phyloP scores from a whole-genome alignment of 1,140 invertebrate species.

The Aleiodes sp. region DNA sequence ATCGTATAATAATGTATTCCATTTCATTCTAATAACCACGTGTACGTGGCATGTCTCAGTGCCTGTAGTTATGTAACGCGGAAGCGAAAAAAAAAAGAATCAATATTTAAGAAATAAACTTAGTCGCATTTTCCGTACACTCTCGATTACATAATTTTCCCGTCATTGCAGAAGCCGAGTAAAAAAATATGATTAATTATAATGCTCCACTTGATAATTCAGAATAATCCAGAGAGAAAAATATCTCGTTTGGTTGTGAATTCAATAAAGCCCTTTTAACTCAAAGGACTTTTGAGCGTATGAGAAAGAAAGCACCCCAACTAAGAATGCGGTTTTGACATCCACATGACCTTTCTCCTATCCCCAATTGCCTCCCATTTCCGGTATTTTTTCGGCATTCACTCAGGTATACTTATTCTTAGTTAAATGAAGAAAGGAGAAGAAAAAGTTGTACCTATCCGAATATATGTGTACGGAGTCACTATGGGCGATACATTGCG shows the following conservation, averaged over 20 bases:
- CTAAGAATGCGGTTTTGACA: neutral
- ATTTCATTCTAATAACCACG: conserved; percentile 35
- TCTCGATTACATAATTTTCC: too few species aligned
- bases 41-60: conserved; percentile 14
- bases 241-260: too few species aligned
- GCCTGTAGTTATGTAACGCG: conserved; percentile 8
- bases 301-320: neutral
- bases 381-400: neutral
- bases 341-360: neutral
- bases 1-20: conserved; percentile 35
- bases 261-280: too few species aligned
- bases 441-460: neutral
- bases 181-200: too few species aligned
- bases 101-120: conserved; percentile 14
- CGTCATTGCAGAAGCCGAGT: too few species aligned
- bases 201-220: too few species aligned
- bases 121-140: neutral
- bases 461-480: neutral
- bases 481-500: neutral
- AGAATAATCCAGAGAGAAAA: too few species aligned
- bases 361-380: too few species aligned
- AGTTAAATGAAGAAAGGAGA: neutral
- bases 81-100: conserved; percentile 15
- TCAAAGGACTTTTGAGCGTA: neutral
- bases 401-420: neutral